Evolutionary conservation across 2,888 invertebrate genomes (phyloP).

Genomic region (Gryllus longicercus): DNA sequence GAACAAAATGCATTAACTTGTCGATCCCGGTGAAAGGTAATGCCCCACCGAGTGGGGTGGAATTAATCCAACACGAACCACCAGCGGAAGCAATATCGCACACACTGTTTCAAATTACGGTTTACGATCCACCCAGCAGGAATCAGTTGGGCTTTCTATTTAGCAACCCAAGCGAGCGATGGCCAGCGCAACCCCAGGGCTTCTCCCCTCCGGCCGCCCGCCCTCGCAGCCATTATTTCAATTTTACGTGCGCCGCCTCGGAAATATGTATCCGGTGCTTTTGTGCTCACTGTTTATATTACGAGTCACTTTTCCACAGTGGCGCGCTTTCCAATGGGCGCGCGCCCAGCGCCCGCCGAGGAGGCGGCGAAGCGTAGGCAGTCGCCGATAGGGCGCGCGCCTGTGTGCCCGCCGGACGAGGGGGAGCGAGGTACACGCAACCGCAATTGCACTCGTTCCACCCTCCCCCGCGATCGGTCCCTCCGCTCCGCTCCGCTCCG

Average conservation of each 20-base stretch:
- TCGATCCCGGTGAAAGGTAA: too few species aligned
- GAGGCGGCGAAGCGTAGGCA: not conserved
- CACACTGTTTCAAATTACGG: too few species aligned
- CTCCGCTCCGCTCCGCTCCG: not conserved
- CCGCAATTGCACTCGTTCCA: not conserved
- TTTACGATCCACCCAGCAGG: too few species aligned
- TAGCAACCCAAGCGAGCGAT: too few species aligned
- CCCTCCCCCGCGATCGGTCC: not conserved
- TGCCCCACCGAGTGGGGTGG: too few species aligned
- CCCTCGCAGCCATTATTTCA: not conserved
- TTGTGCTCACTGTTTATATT: slow-evolving; percentile 17
- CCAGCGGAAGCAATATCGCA: too few species aligned
- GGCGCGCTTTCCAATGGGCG: not conserved
- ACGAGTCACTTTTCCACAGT: not conserved
- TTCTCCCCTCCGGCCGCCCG: too few species aligned
- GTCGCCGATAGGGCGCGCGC: not conserved
- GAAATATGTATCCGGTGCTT: slow-evolving; percentile 7
- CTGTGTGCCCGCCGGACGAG: not conserved
- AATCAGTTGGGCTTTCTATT: too few species aligned
- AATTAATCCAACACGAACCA: too few species aligned
- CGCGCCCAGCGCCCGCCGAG: not conserved
- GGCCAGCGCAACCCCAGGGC: too few species aligned
- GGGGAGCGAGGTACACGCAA: not conserved
- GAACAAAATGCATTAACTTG: too few species aligned
- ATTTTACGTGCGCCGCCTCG: slow-evolving; percentile 8